Conservation (phyloP, 37 sponge, comb jelly and placozoan genomes). For the Halisarca cf. caerulea region DNA sequence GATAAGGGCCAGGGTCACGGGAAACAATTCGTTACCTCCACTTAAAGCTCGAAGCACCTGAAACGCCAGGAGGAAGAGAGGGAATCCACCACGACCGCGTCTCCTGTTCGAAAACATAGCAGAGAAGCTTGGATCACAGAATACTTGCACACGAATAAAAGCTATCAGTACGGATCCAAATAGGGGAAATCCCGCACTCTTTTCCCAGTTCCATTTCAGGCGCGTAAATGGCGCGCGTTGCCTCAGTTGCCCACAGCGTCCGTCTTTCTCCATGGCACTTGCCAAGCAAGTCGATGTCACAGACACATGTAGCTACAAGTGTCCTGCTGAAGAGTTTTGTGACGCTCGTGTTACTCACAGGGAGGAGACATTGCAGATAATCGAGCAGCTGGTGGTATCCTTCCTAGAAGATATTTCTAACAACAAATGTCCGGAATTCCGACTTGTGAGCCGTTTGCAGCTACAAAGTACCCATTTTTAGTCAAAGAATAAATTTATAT, state of each 20-base stretch:
- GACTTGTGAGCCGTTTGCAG: constrained; percentile 31
- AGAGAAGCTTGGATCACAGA: too few species aligned
- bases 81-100: not conserved
- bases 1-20: constrained; percentile 69
- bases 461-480: too few species aligned
- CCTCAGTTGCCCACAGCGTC: too few species aligned
- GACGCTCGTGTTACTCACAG: constrained; percentile 48
- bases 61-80: not conserved
- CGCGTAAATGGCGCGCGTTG: too few species aligned
- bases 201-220: too few species aligned
- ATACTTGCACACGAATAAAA: too few species aligned
- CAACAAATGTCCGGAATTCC: constrained; percentile 55
- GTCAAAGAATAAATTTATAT: not conserved
- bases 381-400: constrained; percentile 44
- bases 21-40: constrained; percentile 5
- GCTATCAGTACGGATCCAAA: too few species aligned
- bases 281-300: too few species aligned
- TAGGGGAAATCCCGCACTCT: too few species aligned
- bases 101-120: not conserved
- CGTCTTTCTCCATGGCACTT: too few species aligned
- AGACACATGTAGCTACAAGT: not conserved
- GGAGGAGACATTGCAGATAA: constrained; percentile 30
- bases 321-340: constrained; percentile 41
- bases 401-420: constrained; percentile 49
- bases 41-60: not conserved